A percentile compares a stretch with the other conserved stretches of the same genome.
phyloP scores from a whole-genome alignment of 2,113 vertebrate species.

The Notothenia rossii region DNA sequence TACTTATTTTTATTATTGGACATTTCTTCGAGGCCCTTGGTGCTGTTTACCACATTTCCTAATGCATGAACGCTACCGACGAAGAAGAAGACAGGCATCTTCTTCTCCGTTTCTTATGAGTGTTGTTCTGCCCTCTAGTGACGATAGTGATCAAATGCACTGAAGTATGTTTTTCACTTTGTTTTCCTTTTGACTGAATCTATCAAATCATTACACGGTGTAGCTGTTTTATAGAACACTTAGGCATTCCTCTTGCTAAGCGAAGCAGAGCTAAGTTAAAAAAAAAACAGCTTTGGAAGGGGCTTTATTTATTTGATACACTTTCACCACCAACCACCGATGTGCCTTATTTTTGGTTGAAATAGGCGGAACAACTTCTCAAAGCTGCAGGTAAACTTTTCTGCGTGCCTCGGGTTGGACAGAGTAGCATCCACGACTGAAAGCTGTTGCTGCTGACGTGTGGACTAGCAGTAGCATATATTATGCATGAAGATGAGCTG shows the following conservation, averaged over 20 bases:
- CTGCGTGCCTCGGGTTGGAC: neutral
- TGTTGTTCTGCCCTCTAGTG: slow-evolving; percentile 28
- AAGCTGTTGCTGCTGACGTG: neutral
- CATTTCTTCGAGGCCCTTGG: slow-evolving; percentile 3
- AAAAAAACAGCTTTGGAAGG: neutral
- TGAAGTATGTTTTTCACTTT: neutral
- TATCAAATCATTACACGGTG: neutral
- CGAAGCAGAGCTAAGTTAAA: neutral
- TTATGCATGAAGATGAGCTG: slow-evolving; percentile 3
- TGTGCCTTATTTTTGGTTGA: neutral
- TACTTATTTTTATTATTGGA: neutral
- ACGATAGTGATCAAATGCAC: rapidly evolving
- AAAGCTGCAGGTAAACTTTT: neutral
- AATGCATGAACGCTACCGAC: slow-evolving; percentile 6
- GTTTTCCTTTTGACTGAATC: neutral
- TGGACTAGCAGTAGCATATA: neutral
- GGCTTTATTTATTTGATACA: neutral
- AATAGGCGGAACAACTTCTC: neutral
- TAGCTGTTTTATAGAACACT: neutral
- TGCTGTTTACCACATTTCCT: slow-evolving; percentile 61
- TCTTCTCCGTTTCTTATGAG: neutral
- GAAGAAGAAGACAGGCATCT: slow-evolving; percentile 59
- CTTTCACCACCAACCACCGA: neutral
- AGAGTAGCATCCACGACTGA: neutral
- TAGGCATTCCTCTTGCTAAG: rapidly evolving